These are phyloP conservation scores for Masnerella sp. DNA, from an alignment of 2,888 invertebrate species.

Conservation along the genomic window DNA sequence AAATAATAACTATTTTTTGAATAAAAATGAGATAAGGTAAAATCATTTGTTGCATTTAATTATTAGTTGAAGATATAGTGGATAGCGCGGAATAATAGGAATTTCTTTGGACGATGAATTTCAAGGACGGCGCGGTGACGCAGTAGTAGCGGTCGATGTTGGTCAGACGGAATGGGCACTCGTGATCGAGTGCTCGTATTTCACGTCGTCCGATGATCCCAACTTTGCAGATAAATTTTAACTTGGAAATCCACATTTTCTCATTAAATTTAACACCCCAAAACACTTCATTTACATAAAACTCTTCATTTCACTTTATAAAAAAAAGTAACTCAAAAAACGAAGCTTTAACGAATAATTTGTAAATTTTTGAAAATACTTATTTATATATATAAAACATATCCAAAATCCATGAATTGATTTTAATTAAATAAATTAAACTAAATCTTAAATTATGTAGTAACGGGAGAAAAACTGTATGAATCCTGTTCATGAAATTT, in stretches of 20 bases:
- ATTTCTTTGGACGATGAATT: constrained; percentile 32
- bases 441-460: no score
- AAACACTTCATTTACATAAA: constrained; percentile 1
- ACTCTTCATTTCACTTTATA: no score
- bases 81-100: constrained; percentile 15
- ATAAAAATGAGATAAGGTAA: background rate
- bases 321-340: no score
- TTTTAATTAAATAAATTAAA: no score
- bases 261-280: no score
- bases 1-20: no score
- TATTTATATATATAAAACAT: no score
- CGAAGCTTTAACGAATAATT: no score
- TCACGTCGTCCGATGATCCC: background rate
- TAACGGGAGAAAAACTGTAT: no score
- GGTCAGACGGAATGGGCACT: constrained; percentile 47
- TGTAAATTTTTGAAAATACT: no score
- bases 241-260: background rate
- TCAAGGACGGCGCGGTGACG: constrained; percentile 48
- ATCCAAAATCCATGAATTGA: no score
- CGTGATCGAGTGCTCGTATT: constrained; percentile 18
- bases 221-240: background rate
- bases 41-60: background rate
- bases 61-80: constrained; percentile 3
- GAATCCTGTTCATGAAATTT: no score
- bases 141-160: constrained; percentile 55